Evolutionary conservation across 2,113 vertebrate species (phyloP), one percentile per base, ranked within the genome.

Genomic region (Psittacus erithacus): DNA sequence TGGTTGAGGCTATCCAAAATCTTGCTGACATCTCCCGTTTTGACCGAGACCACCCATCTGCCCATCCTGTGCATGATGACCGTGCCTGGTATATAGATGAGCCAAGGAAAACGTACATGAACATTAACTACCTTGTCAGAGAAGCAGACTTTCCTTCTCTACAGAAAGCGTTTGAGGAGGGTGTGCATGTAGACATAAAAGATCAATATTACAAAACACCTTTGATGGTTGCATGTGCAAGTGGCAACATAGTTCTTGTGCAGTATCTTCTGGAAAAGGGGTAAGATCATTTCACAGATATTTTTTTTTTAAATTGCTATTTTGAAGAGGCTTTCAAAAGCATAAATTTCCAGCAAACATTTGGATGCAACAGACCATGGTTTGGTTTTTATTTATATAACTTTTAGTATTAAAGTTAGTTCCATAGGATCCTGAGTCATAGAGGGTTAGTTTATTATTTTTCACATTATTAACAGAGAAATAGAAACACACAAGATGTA

Each of bases 181-280:
- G 98, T 8, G 97, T 99, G 38, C 98, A 98, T 3, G 98, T 99
- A 94, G 98, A 99, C 70, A 88, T 99, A 52, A 98, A 98, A 64
- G 99, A 99, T 81, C 97, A 85, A 65, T 99, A 97, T 60, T 99
- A 99, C 96, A 99, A 99, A 98, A 99, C 99, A 2, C 99, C 99
- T 1, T 97, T 99, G 50, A 99, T 99, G 98, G 95, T 96, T 13
- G 99, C 99, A 0, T 99, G 99, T 92, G 95, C 97, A 39, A 98
- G 39, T 70, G 99, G 99, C 19, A 99, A 98, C 90, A 97, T 96
- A 10, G 97, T 98, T 35, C 88, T 98, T 28, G 98, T 98, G 79
- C 97, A 98, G 87, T 99, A 98, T 90, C 99, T 99, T 70, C 95
- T 99, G 69, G 97, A 98, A 46, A 97, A 88, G 4, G 98, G 99